Conservation (phyloP, 2,113 vertebrate species). For the Menura novaehollandiae region DNA sequence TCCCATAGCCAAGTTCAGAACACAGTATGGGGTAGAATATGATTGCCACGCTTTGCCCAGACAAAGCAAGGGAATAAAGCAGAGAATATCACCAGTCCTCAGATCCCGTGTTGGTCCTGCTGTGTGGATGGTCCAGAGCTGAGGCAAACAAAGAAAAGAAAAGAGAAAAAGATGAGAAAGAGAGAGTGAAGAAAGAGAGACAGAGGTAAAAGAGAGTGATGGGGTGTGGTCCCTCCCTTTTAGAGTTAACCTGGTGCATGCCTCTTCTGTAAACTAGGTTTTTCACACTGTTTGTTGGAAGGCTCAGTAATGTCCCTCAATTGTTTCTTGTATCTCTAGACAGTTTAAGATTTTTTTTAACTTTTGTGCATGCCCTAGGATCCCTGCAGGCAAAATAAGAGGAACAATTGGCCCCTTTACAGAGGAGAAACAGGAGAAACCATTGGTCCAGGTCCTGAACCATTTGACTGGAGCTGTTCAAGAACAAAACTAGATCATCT, state of each 20-base stretch:
- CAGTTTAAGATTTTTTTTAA: background rate
- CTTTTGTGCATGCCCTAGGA: background rate
- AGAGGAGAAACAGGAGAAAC: background rate
- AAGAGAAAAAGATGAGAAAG: background rate
- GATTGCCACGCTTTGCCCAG: background rate
- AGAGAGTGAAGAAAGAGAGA: background rate
- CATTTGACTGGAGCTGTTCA: background rate
- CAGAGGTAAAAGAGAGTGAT: background rate
- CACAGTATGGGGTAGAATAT: background rate
- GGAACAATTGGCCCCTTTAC: background rate
- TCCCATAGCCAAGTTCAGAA: no score
- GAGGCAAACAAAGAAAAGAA: background rate
- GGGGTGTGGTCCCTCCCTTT: background rate
- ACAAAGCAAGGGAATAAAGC: background rate
- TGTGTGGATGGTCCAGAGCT: background rate
- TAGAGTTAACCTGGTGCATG: background rate
- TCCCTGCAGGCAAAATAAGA: background rate
- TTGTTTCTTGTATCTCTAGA: background rate
- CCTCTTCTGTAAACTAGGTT: background rate
- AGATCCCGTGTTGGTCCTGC: rapidly evolving
- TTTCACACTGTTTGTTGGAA: background rate
- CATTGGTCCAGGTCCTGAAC: background rate
- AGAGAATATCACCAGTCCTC: background rate
- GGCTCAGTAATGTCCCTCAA: background rate
- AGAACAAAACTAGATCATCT: background rate